A percentile compares a stretch with the other conserved stretches of the same genome.
Conservation (phyloP, 2,888 invertebrate genomes). For the Oeneis ivallda region DNA sequence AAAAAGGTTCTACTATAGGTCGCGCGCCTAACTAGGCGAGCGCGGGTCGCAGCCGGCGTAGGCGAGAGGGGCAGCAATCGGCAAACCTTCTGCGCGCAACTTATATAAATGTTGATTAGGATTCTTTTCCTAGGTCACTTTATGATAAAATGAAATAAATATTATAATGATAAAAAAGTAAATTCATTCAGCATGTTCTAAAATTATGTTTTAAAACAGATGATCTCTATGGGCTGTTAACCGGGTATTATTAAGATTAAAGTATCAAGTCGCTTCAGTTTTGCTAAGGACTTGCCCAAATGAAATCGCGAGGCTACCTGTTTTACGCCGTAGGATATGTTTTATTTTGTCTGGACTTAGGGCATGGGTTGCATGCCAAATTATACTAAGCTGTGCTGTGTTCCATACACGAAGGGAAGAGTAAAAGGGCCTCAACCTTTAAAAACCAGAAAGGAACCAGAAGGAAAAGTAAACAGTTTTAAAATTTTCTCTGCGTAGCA, state of each 20-base stretch:
- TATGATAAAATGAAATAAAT: too few relatives aligned
- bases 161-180: too few relatives aligned
- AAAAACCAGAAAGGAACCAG: not conserved
- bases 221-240: too few relatives aligned
- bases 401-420: not conserved
- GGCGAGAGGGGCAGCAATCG: too few relatives aligned
- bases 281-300: slow-evolving; percentile 46
- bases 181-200: too few relatives aligned
- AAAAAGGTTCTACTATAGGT: too few relatives aligned
- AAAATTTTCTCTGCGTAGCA: not conserved
- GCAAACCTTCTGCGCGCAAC: too few relatives aligned
- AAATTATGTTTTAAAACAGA: too few relatives aligned
- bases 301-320: slow-evolving; percentile 73
- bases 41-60: too few relatives aligned
- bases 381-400: slow-evolving; percentile 53
- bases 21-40: too few relatives aligned
- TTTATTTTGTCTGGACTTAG: slow-evolving; percentile 68
- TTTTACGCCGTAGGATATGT: slow-evolving; percentile 74
- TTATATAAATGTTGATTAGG: too few relatives aligned
- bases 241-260: slow-evolving; percentile 32
- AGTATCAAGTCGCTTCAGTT: slow-evolving; percentile 55
- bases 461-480: not conserved
- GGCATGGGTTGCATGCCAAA: slow-evolving; percentile 55
- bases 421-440: not conserved
- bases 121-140: too few relatives aligned